A percentile compares a stretch with the other conserved stretches of the same genome.
These are phyloP conservation scores for Conomelus anceps DNA, from an alignment of 2,888 invertebrate genomes.

Conservation along the genomic window DNA sequence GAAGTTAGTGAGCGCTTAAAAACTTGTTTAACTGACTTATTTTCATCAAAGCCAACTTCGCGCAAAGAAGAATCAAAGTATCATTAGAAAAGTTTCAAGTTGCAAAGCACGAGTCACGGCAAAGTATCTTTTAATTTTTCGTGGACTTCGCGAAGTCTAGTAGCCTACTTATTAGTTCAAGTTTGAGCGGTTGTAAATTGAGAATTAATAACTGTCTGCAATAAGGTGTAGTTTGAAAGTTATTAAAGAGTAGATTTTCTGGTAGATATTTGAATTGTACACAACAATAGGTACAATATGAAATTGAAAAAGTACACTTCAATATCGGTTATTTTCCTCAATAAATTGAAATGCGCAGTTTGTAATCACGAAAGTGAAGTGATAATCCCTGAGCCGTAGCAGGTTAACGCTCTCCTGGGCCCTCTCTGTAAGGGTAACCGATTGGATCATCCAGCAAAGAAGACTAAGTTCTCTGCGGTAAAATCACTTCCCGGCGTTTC, in stretches of 20 bases:
- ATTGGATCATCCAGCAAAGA: no score
- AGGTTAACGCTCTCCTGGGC: no score
- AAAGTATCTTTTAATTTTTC: neutral
- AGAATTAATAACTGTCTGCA: neutral
- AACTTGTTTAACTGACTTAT: neutral
- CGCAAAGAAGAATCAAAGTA: neutral
- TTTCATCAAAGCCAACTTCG: neutral
- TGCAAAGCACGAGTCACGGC: neutral
- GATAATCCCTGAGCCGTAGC: no score
- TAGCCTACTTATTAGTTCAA: neutral
- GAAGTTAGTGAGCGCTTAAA: neutral
- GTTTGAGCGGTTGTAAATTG: neutral
- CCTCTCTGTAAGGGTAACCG: no score
- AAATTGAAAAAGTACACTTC: no score
- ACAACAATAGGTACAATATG: no score
- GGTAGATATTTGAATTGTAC: neutral
- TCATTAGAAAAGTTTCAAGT: neutral
- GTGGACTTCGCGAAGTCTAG: neutral
- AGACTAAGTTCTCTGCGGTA: no score
- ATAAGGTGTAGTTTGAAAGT: neutral
- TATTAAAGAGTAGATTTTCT: neutral
- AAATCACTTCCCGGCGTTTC: no score
- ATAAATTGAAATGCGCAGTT: no score
- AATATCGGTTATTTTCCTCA: no score
- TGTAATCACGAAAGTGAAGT: no score